Conservation (phyloP, 2,797 vertebrate genomes). For the Enteromius argenteus region DNA sequence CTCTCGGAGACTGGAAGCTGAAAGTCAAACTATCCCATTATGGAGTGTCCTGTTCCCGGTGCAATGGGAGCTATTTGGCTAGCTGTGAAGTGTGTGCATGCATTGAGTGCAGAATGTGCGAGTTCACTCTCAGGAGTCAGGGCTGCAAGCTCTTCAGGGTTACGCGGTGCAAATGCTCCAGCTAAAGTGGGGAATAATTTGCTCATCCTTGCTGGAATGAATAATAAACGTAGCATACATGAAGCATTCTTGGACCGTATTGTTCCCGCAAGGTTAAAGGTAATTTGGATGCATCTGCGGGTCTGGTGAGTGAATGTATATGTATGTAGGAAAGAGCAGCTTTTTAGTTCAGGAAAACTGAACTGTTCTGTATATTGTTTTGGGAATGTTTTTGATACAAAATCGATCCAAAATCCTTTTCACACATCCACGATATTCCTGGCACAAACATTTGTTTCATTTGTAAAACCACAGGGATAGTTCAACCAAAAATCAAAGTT, state of each 20-base stretch:
- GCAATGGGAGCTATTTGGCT: constrained; percentile 42
- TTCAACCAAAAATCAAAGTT: neutral
- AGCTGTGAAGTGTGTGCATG: constrained; percentile 25
- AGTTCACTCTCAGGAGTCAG: constrained; percentile 8
- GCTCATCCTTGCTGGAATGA: constrained; percentile 21
- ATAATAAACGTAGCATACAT: constrained; percentile 40
- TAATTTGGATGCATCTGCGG: constrained; percentile 12
- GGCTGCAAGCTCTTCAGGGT: constrained; percentile 29
- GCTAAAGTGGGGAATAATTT: constrained; percentile 43
- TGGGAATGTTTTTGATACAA: neutral
- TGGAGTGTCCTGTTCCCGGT: constrained; percentile 39
- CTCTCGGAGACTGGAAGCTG: constrained; percentile 15
- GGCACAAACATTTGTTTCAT: constrained; percentile 1
- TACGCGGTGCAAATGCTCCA: constrained; percentile 17
- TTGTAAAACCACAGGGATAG: constrained; percentile 14
- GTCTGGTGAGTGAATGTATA: constrained; percentile 28
- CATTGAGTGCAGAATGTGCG: constrained; percentile 12
- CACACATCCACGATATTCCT: neutral
- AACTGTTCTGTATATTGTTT: constrained; percentile 4
- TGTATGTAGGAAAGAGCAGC: constrained; percentile 5
- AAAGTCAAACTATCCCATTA: constrained; percentile 50
- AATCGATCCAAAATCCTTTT: constrained; percentile 2
- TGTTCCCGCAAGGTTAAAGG: constrained; percentile 36
- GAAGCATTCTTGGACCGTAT: constrained; percentile 38
- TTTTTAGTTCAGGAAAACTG: constrained; percentile 2